These are phyloP conservation scores for Hippocampus barbouri DNA, from an alignment of 2,113 vertebrate species.

Conservation along the genomic window DNA sequence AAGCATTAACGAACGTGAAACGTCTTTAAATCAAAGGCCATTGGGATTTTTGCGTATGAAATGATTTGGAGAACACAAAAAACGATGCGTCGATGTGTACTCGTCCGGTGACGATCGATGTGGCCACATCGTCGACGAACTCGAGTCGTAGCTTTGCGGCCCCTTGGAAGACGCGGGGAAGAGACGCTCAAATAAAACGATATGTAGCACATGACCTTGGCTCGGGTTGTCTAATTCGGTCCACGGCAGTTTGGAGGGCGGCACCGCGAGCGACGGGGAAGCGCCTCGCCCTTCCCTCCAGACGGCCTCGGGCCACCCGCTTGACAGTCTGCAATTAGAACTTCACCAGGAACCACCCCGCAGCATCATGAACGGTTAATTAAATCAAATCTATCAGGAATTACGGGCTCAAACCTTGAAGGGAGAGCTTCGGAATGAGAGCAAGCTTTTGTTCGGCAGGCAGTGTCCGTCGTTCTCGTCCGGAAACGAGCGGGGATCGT, in stretches of 20 bases:
- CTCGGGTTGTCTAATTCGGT: slow-evolving; percentile 58
- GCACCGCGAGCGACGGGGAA: slow-evolving; percentile 29
- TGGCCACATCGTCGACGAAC: no score
- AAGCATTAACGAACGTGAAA: no score
- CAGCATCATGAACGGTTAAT: slow-evolving; percentile 74
- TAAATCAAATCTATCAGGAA: slow-evolving; percentile 70
- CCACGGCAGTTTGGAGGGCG: slow-evolving; percentile 58
- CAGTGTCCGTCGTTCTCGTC: not conserved
- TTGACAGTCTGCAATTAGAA: slow-evolving; percentile 69
- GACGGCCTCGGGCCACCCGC: slow-evolving; percentile 52
- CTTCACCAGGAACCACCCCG: slow-evolving; percentile 72
- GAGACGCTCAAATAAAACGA: not conserved
- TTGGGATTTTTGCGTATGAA: no score
- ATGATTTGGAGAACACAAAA: no score
- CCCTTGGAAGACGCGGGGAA: no score
- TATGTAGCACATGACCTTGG: slow-evolving; percentile 71
- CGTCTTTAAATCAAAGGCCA: no score
- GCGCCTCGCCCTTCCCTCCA: slow-evolving; percentile 6
- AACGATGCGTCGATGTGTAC: no score
- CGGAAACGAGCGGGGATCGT: not conserved
- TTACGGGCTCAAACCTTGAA: slow-evolving; percentile 42
- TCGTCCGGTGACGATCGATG: no score
- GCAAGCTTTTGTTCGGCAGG: slow-evolving; percentile 29
- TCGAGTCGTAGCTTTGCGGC: no score
- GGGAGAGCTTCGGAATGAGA: slow-evolving; percentile 23